These are phyloP conservation scores for Acleris literana DNA, from an alignment of 2,888 invertebrate genomes.

Conservation along the genomic window DNA sequence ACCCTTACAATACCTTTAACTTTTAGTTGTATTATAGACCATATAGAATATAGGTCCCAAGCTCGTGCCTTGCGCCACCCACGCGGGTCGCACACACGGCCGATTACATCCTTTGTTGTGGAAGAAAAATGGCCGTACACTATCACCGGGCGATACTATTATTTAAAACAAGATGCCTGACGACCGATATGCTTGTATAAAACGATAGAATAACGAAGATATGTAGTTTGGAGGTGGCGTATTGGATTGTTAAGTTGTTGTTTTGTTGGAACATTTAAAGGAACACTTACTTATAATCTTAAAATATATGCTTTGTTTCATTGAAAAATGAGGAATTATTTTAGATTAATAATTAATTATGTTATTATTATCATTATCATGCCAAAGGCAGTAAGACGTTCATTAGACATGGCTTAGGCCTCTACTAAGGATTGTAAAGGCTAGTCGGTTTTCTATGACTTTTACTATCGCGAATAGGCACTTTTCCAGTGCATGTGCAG, in stretches of 20 bases:
- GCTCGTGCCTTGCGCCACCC: constrained; percentile 47
- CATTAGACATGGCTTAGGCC: no score
- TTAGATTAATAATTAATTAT: no score
- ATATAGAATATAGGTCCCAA: constrained; percentile 4
- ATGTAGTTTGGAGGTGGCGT: constrained; percentile 24
- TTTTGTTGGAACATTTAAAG: neutral
- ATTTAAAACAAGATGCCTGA: constrained; percentile 62
- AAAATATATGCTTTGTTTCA: neutral
- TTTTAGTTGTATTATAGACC: no score
- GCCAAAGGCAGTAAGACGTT: no score
- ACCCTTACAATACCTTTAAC: no score
- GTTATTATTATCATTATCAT: no score
- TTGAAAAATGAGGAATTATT: no score
- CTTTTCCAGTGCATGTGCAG: no score
- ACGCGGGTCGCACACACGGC: constrained; percentile 58
- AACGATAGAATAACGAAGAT: constrained; percentile 34
- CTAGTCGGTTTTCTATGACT: no score
- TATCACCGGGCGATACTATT: constrained; percentile 67
- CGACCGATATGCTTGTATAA: constrained; percentile 48
- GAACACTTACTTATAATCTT: neutral
- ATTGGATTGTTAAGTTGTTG: neutral
- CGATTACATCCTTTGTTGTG: constrained; percentile 75
- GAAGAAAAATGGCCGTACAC: constrained; percentile 74
- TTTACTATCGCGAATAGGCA: no score
- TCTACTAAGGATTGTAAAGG: no score